A percentile compares a stretch with the other conserved stretches of the same genome.
phyloP scores from a whole-genome alignment of 2,113 vertebrate genomes.

The Serilophus lunatus region DNA sequence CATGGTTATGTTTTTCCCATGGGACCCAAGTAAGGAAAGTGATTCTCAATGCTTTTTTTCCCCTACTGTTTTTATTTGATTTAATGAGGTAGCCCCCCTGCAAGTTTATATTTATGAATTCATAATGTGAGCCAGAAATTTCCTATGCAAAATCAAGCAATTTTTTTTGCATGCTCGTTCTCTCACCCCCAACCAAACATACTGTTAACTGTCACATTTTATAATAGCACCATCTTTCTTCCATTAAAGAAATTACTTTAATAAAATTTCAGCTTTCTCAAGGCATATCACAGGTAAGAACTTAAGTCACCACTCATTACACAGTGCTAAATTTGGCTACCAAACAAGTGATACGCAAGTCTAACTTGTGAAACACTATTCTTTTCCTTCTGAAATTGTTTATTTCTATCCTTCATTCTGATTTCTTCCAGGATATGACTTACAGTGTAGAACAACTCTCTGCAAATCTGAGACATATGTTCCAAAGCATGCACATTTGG shows the following conservation, averaged over 20 bases:
- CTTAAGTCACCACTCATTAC: neutral
- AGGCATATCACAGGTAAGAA: conserved; percentile 15
- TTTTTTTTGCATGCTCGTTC: neutral
- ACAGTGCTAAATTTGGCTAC: neutral
- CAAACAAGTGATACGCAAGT: neutral
- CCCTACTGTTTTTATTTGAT: conserved; percentile 21
- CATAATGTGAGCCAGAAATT: conserved; percentile 38
- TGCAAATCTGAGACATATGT: neutral
- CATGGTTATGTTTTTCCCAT: conserved; percentile 6
- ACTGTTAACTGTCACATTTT: conserved; percentile 58
- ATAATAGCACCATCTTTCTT: conserved; percentile 72
- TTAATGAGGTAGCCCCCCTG: conserved; percentile 37
- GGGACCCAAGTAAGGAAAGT: neutral
- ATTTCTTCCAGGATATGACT: neutral
- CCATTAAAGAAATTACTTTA: conserved; percentile 67
- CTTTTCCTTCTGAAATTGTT: neutral
- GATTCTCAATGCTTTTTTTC: neutral
- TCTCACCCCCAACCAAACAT: neutral
- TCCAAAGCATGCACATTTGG: neutral
- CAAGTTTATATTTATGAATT: conserved; percentile 54
- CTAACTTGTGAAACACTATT: neutral
- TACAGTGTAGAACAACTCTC: neutral
- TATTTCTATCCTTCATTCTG: neutral
- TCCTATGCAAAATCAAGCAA: conserved; percentile 41
- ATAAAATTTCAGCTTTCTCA: conserved; percentile 7